Evolutionary conservation across 2,113 vertebrate genomes (phyloP), one percentile per base, ranked within the genome.

Genomic region (human (Homo sapiens)): DNA sequence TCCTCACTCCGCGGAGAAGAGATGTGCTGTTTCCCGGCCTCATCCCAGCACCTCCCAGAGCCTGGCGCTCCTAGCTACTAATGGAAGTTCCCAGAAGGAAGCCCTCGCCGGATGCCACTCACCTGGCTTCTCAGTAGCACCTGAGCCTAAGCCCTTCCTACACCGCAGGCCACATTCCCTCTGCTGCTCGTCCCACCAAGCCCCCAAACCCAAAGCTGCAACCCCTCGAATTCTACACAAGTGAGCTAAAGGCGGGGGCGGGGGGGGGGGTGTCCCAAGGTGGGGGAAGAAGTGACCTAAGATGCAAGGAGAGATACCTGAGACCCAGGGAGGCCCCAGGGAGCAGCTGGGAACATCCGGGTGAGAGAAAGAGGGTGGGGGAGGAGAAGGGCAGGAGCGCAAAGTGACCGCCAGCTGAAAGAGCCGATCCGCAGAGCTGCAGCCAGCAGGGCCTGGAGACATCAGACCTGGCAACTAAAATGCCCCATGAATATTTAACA

Each of bases 401-500:
- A 30, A 17, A 84, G 83, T 61, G 61, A 83, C 48, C 27, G 0
- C 61, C 80, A 25, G 38, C 45, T 84, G 32, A 25, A 78, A n/a
- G 0, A 45, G 70, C 59, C 48, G 40, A 3, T 72, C 59, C 13
- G 32, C 52, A 9, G 57, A 64, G 52, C 79, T 13, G 73, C 35
- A 82, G 86, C 32, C 50, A 2, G n/a, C 64, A 5, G 68, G 75
- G 89, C 89, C 91, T 14, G 45, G 91, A 96, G 92, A 97, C 91
- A 48, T 82, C 85, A 14, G 85, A 91, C 85, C 91, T 93, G 96
- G 96, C 87, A 86, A 92, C 93, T 93, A 81, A 96, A 93, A 96
- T 1, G 23, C 84, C 3, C 96, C 94, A 96, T 97, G 97, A 97
- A 98, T 98, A 97, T 96, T 98, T 97, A 97, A 97, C 95, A 96